Conservation (phyloP, 2,797 vertebrate species). For the Sebastiscus tertius region DNA sequence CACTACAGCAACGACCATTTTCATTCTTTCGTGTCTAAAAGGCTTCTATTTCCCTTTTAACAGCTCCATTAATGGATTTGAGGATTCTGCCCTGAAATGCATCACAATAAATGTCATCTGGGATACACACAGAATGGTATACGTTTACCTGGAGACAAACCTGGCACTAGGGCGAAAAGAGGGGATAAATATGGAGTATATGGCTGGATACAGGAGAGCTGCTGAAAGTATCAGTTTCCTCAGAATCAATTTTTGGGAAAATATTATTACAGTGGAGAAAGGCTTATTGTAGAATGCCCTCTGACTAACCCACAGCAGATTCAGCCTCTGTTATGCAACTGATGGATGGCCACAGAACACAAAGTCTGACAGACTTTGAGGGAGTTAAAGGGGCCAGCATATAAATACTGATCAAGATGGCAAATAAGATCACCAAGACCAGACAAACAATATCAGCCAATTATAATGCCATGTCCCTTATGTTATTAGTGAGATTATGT, state of each 20-base stretch:
- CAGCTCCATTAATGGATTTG: constrained; percentile 71
- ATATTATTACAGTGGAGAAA: constrained; percentile 47
- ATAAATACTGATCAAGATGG: constrained; percentile 30
- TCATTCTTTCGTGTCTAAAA: constrained; percentile 59
- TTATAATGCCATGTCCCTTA: constrained; percentile 23
- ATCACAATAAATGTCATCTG: constrained; percentile 69
- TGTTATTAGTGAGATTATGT: constrained; percentile 15
- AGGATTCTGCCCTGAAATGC: constrained; percentile 64
- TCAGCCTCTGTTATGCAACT: constrained; percentile 41
- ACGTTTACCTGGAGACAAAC: constrained; percentile 58
- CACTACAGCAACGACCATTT: constrained; percentile 51
- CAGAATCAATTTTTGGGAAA: constrained; percentile 66
- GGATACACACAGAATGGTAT: constrained; percentile 51
- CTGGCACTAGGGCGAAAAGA: constrained; percentile 18
- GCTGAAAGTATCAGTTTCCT: constrained; percentile 66
- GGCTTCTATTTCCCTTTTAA: constrained; percentile 57
- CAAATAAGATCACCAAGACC: constrained; percentile 45
- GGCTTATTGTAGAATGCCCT: constrained; percentile 39
- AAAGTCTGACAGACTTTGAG: constrained; percentile 29
- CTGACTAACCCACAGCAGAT: constrained; percentile 28
- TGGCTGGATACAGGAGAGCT: constrained; percentile 24
- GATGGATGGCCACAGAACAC: constrained; percentile 31
- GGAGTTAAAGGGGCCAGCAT: constrained; percentile 14
- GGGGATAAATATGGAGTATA: constrained; percentile 38
- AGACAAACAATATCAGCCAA: constrained; percentile 38